A percentile compares a stretch with the other conserved stretches of the same genome.
These are phyloP conservation scores for Drosophila birchii DNA, from an alignment of 2,888 invertebrate genomes.

Conservation along the genomic window DNA sequence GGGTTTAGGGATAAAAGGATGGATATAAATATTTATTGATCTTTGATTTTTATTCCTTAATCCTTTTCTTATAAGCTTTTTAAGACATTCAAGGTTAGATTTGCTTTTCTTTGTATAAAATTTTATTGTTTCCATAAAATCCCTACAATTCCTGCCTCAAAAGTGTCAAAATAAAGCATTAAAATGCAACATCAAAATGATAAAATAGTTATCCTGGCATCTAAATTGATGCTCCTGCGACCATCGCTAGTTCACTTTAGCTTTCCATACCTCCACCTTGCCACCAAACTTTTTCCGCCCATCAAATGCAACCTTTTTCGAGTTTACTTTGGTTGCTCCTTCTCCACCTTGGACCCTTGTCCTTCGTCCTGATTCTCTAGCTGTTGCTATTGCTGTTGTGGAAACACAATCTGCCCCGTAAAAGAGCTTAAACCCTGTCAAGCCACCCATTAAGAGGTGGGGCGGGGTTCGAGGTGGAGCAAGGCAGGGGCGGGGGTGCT, in stretches of 20 bases:
- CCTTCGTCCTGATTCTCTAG: slow-evolving; percentile 35
- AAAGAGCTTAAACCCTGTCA: slow-evolving; percentile 81
- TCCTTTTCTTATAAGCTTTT: not conserved
- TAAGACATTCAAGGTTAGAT: not conserved
- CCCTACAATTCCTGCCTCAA: not conserved
- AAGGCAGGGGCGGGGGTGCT: slow-evolving; percentile 28
- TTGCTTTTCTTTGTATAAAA: not conserved
- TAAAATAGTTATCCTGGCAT: slow-evolving; percentile 8
- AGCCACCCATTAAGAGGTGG: slow-evolving; percentile 79
- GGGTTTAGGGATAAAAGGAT: no score
- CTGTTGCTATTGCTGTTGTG: slow-evolving; percentile 53
- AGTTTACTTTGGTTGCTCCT: slow-evolving; percentile 37
- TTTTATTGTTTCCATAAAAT: not conserved
- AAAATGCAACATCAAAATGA: not conserved
- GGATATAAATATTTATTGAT: not conserved
- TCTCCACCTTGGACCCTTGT: slow-evolving; percentile 22
- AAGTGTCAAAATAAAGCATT: not conserved
- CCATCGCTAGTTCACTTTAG: slow-evolving; percentile 33
- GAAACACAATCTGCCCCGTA: slow-evolving; percentile 80
- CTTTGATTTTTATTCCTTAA: not conserved
- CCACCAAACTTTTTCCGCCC: slow-evolving; percentile 13
- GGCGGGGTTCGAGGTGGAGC: not conserved
- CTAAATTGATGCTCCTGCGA: slow-evolving; percentile 14
- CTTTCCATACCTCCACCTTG: slow-evolving; percentile 12
- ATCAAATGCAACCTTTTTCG: slow-evolving; percentile 49